Evolutionary conservation across 2,888 invertebrate genomes (phyloP).

Genomic region (Ophraella communa): DNA sequence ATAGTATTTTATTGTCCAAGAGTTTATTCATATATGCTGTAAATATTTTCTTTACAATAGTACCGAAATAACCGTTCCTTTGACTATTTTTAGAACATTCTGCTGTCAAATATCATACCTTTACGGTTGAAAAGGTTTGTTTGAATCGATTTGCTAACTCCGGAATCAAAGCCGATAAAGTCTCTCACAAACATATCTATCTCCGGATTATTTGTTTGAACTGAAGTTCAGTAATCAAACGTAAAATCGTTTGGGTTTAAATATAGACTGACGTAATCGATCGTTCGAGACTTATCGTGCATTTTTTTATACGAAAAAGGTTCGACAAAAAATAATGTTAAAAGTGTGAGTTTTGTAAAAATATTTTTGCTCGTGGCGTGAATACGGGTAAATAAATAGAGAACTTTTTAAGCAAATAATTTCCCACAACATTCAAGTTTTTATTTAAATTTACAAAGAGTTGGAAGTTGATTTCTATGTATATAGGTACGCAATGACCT

Average conservation of each 20-base stretch:
- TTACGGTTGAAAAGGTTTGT: background rate
- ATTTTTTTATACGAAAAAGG: background rate
- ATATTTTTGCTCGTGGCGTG: background rate
- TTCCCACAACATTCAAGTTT: background rate
- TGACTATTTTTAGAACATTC: background rate
- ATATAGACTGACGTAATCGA: background rate
- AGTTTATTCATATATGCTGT: background rate
- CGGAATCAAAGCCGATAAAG: background rate
- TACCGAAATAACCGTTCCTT: background rate
- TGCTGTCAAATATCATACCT: conserved; percentile 4
- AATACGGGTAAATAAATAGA: background rate
- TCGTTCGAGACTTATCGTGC: background rate
- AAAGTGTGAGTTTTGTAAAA: background rate
- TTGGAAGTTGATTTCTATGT: background rate
- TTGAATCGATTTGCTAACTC: background rate
- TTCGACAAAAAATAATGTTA: background rate
- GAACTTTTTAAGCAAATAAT: background rate
- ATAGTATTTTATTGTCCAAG: background rate
- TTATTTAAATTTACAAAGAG: background rate
- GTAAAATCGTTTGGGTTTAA: conserved; percentile 1
- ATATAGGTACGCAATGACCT: no score
- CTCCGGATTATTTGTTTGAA: conserved; percentile 9
- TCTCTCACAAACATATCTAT: background rate
- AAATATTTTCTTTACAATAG: background rate
- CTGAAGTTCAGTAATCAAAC: conserved; percentile 11